A percentile compares a stretch with the other conserved stretches of the same genome.
phyloP scores from a whole-genome alignment of 2,113 vertebrate species.

The Ameiurus melas region DNA sequence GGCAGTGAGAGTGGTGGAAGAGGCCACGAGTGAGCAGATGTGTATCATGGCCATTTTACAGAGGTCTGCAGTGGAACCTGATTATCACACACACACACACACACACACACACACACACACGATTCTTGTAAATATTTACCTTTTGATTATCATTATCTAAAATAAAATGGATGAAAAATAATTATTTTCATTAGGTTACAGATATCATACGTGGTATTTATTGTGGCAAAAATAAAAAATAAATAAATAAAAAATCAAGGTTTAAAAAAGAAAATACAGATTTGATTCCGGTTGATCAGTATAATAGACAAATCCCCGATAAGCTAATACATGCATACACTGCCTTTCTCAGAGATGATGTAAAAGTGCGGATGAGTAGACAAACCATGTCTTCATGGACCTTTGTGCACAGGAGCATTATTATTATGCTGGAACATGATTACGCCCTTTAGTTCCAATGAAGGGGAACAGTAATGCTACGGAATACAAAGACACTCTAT shows the following conservation, averaged over 20 bases:
- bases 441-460: background rate
- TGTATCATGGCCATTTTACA: slow-evolving; percentile 92
- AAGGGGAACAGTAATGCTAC: background rate
- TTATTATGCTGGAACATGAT: background rate
- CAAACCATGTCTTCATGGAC: background rate
- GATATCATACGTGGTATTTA: background rate
- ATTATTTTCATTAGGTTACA: background rate
- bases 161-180: background rate
- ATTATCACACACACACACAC: slow-evolving; percentile 16
- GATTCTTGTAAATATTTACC: background rate
- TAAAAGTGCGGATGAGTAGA: background rate
- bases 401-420: background rate
- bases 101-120: slow-evolving; percentile 28
- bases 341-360: background rate
- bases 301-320: background rate
- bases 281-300: background rate
- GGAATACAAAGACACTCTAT: background rate
- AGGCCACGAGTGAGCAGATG: slow-evolving; percentile 76
- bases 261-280: too few species aligned
- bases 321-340: background rate
- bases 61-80: slow-evolving; percentile 91
- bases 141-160: background rate
- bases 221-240: background rate
- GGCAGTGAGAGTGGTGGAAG: slow-evolving; percentile 75
- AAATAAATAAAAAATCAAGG: background rate